Conservation (phyloP, 2,888 invertebrate genomes). For the Schizaphis graminum region DNA sequence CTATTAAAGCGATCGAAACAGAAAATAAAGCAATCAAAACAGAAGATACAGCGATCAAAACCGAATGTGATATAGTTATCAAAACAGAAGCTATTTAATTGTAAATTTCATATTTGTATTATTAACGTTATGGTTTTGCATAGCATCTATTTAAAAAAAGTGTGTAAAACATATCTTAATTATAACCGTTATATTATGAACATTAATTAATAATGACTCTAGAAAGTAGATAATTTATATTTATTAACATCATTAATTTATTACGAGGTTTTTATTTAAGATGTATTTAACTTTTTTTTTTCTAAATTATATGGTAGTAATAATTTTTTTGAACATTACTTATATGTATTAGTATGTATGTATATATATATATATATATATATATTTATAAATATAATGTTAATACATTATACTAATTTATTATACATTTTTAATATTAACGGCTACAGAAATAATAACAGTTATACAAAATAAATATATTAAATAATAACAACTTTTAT, state of each 20-base stretch:
- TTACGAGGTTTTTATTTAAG: neutral
- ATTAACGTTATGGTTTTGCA: neutral
- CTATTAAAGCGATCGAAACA: neutral
- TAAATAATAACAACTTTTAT: neutral
- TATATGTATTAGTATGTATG: neutral
- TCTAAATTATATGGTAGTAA: neutral
- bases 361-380: conserved; percentile 1
- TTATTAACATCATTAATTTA: neutral
- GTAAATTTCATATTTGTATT: neutral
- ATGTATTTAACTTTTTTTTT: neutral
- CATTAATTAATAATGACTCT: neutral
- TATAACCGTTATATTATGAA: neutral
- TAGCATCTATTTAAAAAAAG: neutral
- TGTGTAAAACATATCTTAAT: neutral
- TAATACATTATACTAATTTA: neutral
- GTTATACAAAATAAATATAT: neutral
- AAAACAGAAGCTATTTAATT: neutral
- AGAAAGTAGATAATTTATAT: neutral
- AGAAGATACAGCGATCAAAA: neutral
- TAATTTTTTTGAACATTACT: neutral
- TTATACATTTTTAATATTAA: neutral
- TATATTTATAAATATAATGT: neutral
- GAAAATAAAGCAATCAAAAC: neutral
- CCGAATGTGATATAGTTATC: neutral
- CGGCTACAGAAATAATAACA: neutral